phyloP scores from a whole-genome alignment of 2,113 vertebrate genomes.

The Heteronetta atricapilla region DNA sequence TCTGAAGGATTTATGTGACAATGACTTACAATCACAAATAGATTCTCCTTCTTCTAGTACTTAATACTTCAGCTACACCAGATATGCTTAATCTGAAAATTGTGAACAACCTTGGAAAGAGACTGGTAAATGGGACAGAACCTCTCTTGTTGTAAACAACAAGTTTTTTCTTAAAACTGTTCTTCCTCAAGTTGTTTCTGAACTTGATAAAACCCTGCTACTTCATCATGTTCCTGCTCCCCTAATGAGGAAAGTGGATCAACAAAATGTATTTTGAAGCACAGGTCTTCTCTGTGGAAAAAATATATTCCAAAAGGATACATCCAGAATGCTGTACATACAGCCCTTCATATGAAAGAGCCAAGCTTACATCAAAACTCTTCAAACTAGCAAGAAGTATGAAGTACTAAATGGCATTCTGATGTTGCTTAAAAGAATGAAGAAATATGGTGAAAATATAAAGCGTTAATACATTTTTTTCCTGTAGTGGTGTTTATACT shows the following conservation, averaged over 20 bases:
- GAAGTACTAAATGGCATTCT: not conserved
- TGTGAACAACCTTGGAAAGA: not conserved
- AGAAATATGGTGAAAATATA: not conserved
- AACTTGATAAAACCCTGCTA: not conserved
- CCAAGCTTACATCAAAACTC: not conserved
- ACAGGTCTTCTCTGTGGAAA: not conserved
- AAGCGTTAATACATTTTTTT: not conserved
- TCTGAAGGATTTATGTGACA: not conserved
- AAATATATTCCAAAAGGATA: not conserved
- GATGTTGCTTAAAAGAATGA: not conserved
- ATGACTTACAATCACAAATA: not conserved
- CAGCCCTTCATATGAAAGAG: fast-evolving
- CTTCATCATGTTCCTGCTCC: not conserved
- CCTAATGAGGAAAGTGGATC: not conserved
- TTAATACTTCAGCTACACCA: not conserved
- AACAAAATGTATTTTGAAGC: not conserved
- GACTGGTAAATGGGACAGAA: not conserved
- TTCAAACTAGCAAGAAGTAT: not conserved
- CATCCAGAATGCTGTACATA: fast-evolving
- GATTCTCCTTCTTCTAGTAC: not conserved
- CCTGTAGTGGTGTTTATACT: too few species aligned
- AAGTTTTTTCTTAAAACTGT: not conserved
- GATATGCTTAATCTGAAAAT: not conserved
- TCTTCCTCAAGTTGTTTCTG: not conserved
- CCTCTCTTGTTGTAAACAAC: not conserved